Evolutionary conservation across 2,113 vertebrate genomes (phyloP).

Genomic region (Thunnus maccoyii): DNA sequence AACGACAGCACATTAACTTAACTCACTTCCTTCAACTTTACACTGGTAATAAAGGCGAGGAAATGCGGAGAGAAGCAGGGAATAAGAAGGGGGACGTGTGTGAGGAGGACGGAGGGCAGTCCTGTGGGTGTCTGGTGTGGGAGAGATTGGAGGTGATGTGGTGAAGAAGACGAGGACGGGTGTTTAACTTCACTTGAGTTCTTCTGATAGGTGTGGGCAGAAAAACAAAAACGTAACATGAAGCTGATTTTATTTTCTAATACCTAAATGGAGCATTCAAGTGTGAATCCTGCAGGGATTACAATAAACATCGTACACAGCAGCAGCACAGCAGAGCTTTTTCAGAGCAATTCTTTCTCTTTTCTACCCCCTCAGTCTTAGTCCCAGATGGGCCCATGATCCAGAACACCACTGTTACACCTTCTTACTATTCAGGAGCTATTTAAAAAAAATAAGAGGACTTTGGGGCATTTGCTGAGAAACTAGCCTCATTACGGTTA

Average conservation of each 20-base stretch:
- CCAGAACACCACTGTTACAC: slow-evolving; percentile 51
- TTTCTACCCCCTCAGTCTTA: background rate
- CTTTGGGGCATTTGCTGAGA: slow-evolving; percentile 75
- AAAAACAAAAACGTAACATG: slow-evolving; percentile 7
- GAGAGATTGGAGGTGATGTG: slow-evolving; percentile 10
- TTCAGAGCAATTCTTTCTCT: background rate
- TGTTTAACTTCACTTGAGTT: slow-evolving; percentile 7
- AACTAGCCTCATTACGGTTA: slow-evolving; percentile 77
- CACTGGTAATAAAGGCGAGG: slow-evolving; percentile 84
- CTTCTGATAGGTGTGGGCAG: background rate
- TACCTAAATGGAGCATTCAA: slow-evolving; percentile 46
- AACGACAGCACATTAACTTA: slow-evolving; percentile 90
- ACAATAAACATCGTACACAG: slow-evolving; percentile 13
- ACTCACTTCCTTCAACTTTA: slow-evolving; percentile 90
- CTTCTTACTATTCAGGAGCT: slow-evolving; percentile 64
- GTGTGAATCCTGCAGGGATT: background rate
- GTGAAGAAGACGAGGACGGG: background rate
- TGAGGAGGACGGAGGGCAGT: slow-evolving; percentile 16
- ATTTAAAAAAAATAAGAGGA: slow-evolving; percentile 68
- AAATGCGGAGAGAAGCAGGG: slow-evolving; percentile 75
- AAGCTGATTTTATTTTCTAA: slow-evolving; percentile 31
- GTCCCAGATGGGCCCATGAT: slow-evolving; percentile 28
- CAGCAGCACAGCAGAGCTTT: slow-evolving; percentile 15
- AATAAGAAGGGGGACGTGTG: slow-evolving; percentile 36
- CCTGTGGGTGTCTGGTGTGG: slow-evolving; percentile 18